Evolutionary conservation across 2,113 vertebrate species (phyloP), one percentile per base, ranked within the genome.

Genomic region (Mobula hypostoma): DNA sequence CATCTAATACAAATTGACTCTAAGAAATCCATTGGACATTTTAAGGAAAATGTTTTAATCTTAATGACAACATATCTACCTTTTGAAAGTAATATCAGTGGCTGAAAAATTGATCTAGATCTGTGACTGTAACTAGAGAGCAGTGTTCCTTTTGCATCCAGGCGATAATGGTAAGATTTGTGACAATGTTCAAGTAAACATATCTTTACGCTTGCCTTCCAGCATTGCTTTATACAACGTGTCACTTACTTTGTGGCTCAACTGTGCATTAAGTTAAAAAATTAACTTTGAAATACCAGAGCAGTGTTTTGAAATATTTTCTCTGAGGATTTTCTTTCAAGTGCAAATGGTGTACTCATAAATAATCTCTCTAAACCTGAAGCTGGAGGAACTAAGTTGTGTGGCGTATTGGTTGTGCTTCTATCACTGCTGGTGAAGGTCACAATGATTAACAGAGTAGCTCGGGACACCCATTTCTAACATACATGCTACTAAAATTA

Each of bases 241-340:
- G 36, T 24, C 40, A 32, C 32, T 29, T 68, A 93, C 12, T 76
- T 93, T 74, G 68, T 56, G 24, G 70, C 36, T 72, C 36, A 27
- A 40, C 32, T 27, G 36, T 56, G 19, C 91, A 76, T 24, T 68
- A n/a, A 91, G 32, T 68, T 93, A 74, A 74, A 92, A 92, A 93
- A 76, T 27, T 72, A 93, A 74, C 36, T 92, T 93, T 93, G 90
- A 93, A 93, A 72, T 93, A 36, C 19, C 90, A 93, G 90, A 74
- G 72, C 70, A 11, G 74, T 36, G 36, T 36, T 36, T 36, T 36
- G 36, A 36, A 24, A 7, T 21, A 27, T 93, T 74, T 32, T 29
- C 83, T 93, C 90, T 40, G 36, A 24, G 68, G 36, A 93, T 48
- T 48, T 36, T 74, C 7, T 93, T 93, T 74, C 70, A 93, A 74